phyloP scores from a whole-genome alignment of 1,140 invertebrate species.

The Cryptotermes secundus region DNA sequence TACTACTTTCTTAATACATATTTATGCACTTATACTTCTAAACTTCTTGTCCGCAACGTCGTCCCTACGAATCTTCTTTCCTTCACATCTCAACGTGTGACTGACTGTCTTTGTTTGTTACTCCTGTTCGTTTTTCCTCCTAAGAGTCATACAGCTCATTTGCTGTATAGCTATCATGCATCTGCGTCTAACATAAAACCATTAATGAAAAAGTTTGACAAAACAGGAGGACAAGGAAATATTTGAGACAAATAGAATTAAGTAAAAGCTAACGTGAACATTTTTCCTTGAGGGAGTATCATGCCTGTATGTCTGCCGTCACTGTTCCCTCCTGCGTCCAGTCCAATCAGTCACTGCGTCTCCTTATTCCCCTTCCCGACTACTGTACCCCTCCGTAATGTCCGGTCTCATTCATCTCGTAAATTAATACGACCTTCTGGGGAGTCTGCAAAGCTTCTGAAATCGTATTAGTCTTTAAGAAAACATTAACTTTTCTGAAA shows the following conservation, averaged over 20 bases:
- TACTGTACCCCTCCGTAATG: not conserved
- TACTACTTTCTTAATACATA: too few species aligned
- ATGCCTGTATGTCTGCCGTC: not conserved
- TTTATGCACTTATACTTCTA: too few species aligned
- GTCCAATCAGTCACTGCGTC: not conserved
- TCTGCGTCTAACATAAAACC: too few species aligned
- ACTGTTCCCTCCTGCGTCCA: not conserved
- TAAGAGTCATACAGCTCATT: too few species aligned
- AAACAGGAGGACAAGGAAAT: too few species aligned
- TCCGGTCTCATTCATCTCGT: constrained; percentile 27
- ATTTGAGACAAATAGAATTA: not conserved
- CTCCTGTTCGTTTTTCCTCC: too few species aligned
- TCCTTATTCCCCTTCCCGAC: not conserved
- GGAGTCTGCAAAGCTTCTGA: not conserved
- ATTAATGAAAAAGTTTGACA: too few species aligned
- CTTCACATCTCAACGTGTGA: too few species aligned
- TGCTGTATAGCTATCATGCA: too few species aligned
- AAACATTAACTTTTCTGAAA: not conserved
- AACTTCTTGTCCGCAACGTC: too few species aligned
- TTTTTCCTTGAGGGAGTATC: not conserved
- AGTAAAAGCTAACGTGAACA: not conserved
- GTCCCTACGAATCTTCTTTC: too few species aligned
- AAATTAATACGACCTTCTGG: constrained; percentile 26
- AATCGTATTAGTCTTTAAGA: not conserved
- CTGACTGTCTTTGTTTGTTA: too few species aligned